A percentile compares a stretch with the other conserved stretches of the same genome.
These are phyloP conservation scores for Syngnathus floridae DNA, from an alignment of 2,113 vertebrate species.

Conservation along the genomic window DNA sequence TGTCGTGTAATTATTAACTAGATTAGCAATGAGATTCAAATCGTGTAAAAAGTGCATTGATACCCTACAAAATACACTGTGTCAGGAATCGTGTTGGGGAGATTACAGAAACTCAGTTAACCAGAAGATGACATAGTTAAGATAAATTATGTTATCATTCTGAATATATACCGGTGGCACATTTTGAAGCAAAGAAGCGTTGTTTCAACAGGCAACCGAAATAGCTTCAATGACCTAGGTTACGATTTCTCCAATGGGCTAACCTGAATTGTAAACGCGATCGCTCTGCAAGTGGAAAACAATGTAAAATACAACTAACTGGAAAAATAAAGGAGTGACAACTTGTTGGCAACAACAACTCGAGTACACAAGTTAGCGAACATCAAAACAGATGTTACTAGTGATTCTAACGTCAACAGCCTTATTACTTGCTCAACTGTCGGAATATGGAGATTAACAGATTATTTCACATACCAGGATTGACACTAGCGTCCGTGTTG, in stretches of 20 bases:
- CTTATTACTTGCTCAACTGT: not conserved
- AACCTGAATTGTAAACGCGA: constrained; percentile 12
- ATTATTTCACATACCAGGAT: constrained; percentile 43
- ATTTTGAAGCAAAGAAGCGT: not conserved
- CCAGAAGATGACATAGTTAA: not conserved
- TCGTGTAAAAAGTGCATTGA: not conserved
- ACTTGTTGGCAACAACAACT: not conserved
- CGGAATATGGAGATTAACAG: not conserved
- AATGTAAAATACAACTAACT: not conserved
- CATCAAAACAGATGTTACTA: constrained; percentile 8
- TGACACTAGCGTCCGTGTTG: constrained; percentile 7
- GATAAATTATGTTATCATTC: not conserved
- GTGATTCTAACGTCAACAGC: not conserved
- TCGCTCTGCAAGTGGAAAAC: not conserved
- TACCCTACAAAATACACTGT: not conserved
- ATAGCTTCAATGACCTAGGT: constrained; percentile 4
- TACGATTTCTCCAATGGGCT: constrained; percentile 14
- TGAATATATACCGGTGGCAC: not conserved
- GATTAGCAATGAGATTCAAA: not conserved
- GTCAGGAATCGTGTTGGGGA: not conserved
- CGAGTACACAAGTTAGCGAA: not conserved
- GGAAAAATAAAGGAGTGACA: not conserved
- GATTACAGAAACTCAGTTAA: constrained; percentile 7
- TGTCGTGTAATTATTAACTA: constrained; percentile 30
- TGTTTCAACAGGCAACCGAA: not conserved